Conservation (phyloP, 1,140 invertebrate genomes). For the Sycobia sp. region DNA sequence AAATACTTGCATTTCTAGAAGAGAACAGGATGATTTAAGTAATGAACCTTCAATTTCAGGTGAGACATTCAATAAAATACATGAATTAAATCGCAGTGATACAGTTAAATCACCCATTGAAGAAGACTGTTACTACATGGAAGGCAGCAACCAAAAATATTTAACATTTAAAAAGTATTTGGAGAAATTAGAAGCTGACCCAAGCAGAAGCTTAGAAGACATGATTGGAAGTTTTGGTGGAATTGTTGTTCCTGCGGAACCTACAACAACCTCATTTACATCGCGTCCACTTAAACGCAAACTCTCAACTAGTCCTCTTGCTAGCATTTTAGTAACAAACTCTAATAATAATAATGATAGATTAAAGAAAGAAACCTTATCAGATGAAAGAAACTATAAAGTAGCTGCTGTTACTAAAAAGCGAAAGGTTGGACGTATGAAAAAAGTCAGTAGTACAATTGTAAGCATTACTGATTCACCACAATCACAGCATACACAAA, state of each 20-base stretch:
- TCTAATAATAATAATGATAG: constrained; percentile 54
- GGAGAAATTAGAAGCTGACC: constrained; percentile 28
- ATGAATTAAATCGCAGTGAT: not conserved
- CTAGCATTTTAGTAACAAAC: constrained; percentile 51
- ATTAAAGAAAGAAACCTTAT: constrained; percentile 14
- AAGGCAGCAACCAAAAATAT: constrained; percentile 18
- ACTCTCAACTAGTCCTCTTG: constrained; percentile 49
- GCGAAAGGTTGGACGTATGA: constrained; percentile 48
- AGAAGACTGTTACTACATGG: constrained; percentile 32
- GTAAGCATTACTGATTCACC: not conserved
- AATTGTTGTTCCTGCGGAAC: constrained; percentile 33
- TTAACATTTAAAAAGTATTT: constrained; percentile 24
- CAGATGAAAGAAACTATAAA: constrained; percentile 18
- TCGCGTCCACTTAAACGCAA: constrained; percentile 51
- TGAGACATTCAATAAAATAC: not conserved
- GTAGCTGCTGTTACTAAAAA: constrained; percentile 37
- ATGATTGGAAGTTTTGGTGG: constrained; percentile 45
- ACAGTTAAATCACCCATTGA: constrained; percentile 22
- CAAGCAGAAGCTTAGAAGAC: constrained; percentile 34
- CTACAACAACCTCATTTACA: constrained; percentile 30
- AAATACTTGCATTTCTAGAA: not conserved
- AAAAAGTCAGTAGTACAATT: constrained; percentile 37
- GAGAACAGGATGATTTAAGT: not conserved
- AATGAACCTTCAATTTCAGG: constrained; percentile 1
- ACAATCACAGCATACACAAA: not conserved